Evolutionary conservation across 2,888 invertebrate species (phyloP).

Genomic region (Drosophila atroscutellata): DNA sequence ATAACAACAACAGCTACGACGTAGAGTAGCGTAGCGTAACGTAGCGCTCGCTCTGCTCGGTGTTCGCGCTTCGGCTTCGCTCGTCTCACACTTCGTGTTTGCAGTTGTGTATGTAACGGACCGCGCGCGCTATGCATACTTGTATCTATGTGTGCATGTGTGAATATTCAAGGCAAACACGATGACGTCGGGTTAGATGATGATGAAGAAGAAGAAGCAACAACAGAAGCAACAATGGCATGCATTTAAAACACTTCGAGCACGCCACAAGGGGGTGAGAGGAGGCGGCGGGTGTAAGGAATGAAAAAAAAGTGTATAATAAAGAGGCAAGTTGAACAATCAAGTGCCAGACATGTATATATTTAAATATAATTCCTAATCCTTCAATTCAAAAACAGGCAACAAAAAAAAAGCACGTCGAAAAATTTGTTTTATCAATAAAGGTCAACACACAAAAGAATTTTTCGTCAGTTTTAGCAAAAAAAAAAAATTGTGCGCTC

Average conservation of each 20-base stretch:
- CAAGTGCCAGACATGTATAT: constrained; percentile 4
- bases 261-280: constrained; percentile 9
- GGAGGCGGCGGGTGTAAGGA: constrained; percentile 1
- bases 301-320: not conserved
- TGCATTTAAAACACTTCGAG: constrained; percentile 39
- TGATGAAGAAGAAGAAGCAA: constrained; percentile 34
- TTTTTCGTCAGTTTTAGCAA: constrained; percentile 14
- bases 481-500: constrained; percentile 7
- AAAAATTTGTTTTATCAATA: constrained; percentile 46
- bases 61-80: constrained; percentile 16
- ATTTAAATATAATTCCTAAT: constrained; percentile 11
- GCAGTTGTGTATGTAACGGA: constrained; percentile 53
- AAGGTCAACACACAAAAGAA: constrained; percentile 45
- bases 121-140: constrained; percentile 38
- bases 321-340: not conserved
- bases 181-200: constrained; percentile 60
- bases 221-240: constrained; percentile 49
- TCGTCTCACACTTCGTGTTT: constrained; percentile 41
- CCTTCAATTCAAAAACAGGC: not conserved
- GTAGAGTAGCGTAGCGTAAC: constrained; percentile 45
- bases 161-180: constrained; percentile 69
- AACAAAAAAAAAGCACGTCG: constrained; percentile 4
- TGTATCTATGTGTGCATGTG: constrained; percentile 9
- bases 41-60: constrained; percentile 12
- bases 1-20: constrained; percentile 39